A percentile compares a stretch with the other conserved stretches of the same genome.
phyloP scores from a whole-genome alignment of 2,113 vertebrate genomes.

The Hassar affinis region DNA sequence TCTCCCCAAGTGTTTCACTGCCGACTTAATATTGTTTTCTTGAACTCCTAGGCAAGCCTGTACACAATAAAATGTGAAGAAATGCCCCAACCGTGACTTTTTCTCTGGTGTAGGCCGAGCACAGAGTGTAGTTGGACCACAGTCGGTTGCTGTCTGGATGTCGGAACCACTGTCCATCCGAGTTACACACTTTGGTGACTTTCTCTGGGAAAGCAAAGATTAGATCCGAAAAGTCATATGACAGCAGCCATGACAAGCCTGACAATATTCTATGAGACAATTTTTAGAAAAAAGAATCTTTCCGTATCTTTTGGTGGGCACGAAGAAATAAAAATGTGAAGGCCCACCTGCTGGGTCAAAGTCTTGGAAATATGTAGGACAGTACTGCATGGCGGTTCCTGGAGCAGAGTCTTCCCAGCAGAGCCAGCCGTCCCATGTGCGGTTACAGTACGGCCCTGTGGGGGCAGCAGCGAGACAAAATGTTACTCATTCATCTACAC shows the following conservation, averaged over 20 bases:
- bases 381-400: conserved; percentile 66
- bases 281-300: background rate
- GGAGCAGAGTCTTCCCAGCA: conserved; percentile 74
- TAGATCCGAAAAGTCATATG: background rate
- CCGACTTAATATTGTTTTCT: background rate
- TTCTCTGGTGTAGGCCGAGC: conserved; percentile 61
- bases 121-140: conserved; percentile 79
- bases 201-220: conserved; percentile 64
- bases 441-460: conserved; percentile 72
- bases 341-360: conserved; percentile 73
- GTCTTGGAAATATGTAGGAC: conserved; percentile 71
- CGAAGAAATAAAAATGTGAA: background rate
- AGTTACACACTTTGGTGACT: conserved; percentile 76
- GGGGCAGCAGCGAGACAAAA: conserved; percentile 33
- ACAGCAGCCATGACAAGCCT: background rate
- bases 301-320: background rate
- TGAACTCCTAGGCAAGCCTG: background rate
- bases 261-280: background rate
- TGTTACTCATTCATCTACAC: background rate
- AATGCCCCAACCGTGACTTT: conserved; percentile 62
- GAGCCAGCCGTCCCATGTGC: conserved; percentile 79
- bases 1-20: background rate
- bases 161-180: conserved; percentile 75
- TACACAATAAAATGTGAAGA: background rate
- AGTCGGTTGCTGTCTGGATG: conserved; percentile 75